phyloP scores from a whole-genome alignment of 2,113 vertebrate genomes.

The Brevimyrus niger region DNA sequence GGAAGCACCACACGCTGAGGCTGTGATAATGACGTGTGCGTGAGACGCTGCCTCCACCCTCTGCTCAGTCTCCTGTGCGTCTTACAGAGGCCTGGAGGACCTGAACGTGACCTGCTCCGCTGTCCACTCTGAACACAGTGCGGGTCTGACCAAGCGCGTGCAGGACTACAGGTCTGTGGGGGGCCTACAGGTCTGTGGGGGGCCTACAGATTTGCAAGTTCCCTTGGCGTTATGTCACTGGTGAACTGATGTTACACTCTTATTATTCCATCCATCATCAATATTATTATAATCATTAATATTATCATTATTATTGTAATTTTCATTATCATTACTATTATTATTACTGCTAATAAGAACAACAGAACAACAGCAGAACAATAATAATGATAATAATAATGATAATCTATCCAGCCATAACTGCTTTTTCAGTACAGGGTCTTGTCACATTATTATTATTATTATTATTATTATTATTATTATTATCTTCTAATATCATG shows the following conservation, averaged over 20 bases:
- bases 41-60: background rate
- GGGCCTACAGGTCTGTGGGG: background rate
- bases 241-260: background rate
- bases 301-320: background rate
- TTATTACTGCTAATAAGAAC: background rate
- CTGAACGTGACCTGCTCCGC: constrained; percentile 65
- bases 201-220: background rate
- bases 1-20: background rate
- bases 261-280: background rate
- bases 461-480: background rate
- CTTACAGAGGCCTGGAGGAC: constrained; percentile 80
- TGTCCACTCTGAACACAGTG: constrained; percentile 74
- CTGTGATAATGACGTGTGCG: background rate
- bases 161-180: constrained; percentile 75
- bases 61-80: background rate
- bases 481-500: background rate
- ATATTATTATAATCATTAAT: background rate
- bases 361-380: background rate
- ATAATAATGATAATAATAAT: background rate
- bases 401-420: background rate
- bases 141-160: constrained; percentile 67
- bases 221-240: background rate
- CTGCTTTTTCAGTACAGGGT: too few species aligned
- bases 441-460: too few species aligned
- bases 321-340: background rate